Evolutionary conservation across 2,113 vertebrate genomes (phyloP), one percentile per base, ranked within the genome.

Genomic region (Nematolebias whitei): DNA sequence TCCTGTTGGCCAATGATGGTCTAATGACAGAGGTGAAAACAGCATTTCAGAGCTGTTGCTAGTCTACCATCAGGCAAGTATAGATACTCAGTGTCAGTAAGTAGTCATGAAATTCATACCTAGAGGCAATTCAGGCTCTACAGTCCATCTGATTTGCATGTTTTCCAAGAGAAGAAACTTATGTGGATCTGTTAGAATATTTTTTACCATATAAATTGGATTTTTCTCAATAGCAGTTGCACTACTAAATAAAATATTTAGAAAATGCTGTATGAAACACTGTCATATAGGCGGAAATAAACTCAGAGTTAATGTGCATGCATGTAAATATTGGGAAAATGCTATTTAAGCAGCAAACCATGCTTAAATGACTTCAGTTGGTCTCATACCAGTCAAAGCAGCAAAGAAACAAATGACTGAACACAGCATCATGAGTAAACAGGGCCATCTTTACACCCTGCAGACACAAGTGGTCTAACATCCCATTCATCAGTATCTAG

Each of bases 401-500:
- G 26, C 22, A 12, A 63, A 24, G 47, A 59, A 67, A 67, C 20
- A 65, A 70, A 68, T 44, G 22, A 18, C 57, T 62, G 13, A 32
- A 40, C 44, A 40, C 0, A 32, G 26, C 3, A 43, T 6, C 41
- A 50, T 50, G 54, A 39, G 49, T 63, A 19, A 74, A 61, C 11
- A 43, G 56, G 52, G 39, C 49, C 32, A 32, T 71, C 44, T 74
- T 24, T 20, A 50, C 50, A 49, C 35, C 6, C 19, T 22, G 24
- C 66, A 61, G 57, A 81, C 71, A 68, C 32, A 51, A 10, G 12
- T 49, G 67, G 47, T 84, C 48, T 38, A 80, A 65, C 23, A 54
- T 49, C 57, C 41, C 39, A 65, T 86, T 78, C 38, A 71, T 63
- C 63, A 56, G 50, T 23, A 53, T 60, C 55, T 18, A 41, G 49